Evolutionary conservation across 2,113 vertebrate genomes (phyloP), one percentile per base, ranked within the genome.

Genomic region (Pagrus major): DNA sequence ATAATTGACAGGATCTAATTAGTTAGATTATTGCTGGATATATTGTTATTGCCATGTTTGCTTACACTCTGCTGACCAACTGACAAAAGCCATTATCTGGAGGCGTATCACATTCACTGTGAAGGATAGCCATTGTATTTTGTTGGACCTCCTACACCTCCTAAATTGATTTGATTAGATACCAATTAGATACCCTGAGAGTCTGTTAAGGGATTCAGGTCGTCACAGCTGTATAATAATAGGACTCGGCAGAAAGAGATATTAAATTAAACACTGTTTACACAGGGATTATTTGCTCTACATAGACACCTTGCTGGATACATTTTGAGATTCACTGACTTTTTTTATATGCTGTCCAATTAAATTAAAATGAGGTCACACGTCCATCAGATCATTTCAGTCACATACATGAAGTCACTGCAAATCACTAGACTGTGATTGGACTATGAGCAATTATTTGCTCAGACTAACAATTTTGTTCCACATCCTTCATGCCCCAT

Each of bases 141-240:
- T 65, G 66, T 3, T 25, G 3, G 67, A 86, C 66, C 58, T 74
- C 78, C 75, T 23, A 44, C 51, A 63, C 67, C 21, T 56, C 54
- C 51, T 71, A 71, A 85, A 80, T 12, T 70, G 73, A 88, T 86
- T 82, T 37, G 42, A 82, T 86, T 80, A 80, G 59, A 84, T 81
- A 77, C 42, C 58, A 82, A 87, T 85, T 83, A 88, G 70, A 76
- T 70, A 70, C 58, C 76, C 61, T 49, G 37, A 1, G 31, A 78
- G 79, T 72, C 72, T 70, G 70, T 76, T 73, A 56, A 80, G 51
- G 31, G 70, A 81, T 55, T 83, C 76, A 44, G 74, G 73, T 66
- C 31, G 12, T 85, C 72, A 71, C 66, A 69, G 82, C 55, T 52
- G 64, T 72, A 61, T 41, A 46, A 71, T 86, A 84, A 90, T 76